Evolutionary conservation across 2,888 invertebrate species (phyloP).

Genomic region (Podabrus alpinus): DNA sequence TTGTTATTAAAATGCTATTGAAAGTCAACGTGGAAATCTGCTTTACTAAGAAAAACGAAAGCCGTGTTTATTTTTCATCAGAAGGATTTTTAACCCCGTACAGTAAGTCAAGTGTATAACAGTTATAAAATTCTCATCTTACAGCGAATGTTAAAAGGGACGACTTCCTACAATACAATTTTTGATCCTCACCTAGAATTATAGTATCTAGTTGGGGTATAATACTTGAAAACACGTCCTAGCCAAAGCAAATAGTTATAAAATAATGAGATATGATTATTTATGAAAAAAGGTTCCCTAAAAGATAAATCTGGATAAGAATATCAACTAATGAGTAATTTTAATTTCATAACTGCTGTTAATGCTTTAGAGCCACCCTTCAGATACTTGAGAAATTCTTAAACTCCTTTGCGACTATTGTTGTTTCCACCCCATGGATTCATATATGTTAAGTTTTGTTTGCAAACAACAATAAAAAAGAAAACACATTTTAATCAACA

Average conservation of each 20-base stretch:
- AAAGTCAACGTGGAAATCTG: constrained; percentile 47
- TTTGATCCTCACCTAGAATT: constrained; percentile 52
- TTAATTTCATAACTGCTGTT: background rate
- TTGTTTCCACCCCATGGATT: background rate
- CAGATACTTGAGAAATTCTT: background rate
- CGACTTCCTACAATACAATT: constrained; percentile 36
- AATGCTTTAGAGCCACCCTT: background rate
- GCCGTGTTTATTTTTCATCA: constrained; percentile 56
- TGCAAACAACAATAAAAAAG: background rate
- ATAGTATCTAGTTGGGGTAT: constrained; percentile 52
- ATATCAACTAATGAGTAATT: background rate
- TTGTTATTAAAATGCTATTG: constrained; percentile 48
- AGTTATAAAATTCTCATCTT: constrained; percentile 1
- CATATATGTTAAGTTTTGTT: background rate
- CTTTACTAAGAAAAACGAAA: constrained; percentile 47
- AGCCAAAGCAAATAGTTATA: constrained; percentile 35
- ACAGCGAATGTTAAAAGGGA: constrained; percentile 25
- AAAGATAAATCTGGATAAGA: background rate
- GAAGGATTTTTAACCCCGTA: constrained; percentile 52
- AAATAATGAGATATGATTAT: background rate
- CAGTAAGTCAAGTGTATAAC: constrained; percentile 40
- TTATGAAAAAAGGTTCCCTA: too few relatives aligned
- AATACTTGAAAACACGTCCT: constrained; percentile 54
- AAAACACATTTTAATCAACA: background rate
- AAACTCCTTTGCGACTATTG: background rate